Percentiles rank a stretch among this genome's conserved stretches.
Conservation (phyloP, 2,113 vertebrate species). For the Elephantulus edwardii region DNA sequence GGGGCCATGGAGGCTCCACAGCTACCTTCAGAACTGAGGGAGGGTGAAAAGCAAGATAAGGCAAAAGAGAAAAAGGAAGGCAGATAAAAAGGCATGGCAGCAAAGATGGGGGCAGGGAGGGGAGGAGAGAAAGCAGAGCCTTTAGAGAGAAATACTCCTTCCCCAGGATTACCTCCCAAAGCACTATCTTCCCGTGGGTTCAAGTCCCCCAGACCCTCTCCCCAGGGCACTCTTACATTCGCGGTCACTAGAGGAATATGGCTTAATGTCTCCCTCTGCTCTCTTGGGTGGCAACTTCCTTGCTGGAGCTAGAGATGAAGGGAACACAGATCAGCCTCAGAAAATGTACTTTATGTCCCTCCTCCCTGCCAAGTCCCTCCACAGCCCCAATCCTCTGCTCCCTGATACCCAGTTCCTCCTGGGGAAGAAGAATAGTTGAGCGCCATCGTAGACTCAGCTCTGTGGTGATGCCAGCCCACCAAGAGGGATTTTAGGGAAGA, state of each 20-base stretch:
- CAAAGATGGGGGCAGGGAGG: background rate
- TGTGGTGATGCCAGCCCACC: slow-evolving; percentile 19
- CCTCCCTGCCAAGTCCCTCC: background rate
- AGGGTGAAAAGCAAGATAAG: background rate
- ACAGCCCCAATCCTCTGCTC: slow-evolving; percentile 2
- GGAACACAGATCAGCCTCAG: slow-evolving; percentile 1
- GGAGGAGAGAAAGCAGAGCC: background rate
- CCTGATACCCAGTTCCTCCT: slow-evolving; percentile 40
- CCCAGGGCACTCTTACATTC: slow-evolving; percentile 86
- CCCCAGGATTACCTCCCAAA: background rate
- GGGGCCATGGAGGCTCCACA: slow-evolving; percentile 89
- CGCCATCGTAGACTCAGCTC: slow-evolving; percentile 5
- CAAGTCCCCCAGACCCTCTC: background rate
- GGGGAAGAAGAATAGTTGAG: background rate
- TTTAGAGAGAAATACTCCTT: background rate
- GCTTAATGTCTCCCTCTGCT: slow-evolving; percentile 92
- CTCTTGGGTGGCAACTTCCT: slow-evolving; percentile 89
- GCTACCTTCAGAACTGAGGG: slow-evolving; percentile 87
- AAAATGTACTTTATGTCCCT: background rate
- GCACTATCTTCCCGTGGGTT: background rate
- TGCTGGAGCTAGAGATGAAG: slow-evolving; percentile 75
- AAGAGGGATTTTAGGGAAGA: background rate
- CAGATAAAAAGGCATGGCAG: background rate
- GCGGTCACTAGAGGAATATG: slow-evolving; percentile 91
- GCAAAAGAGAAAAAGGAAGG: background rate